Evolutionary conservation across 2,888 invertebrate genomes (phyloP).

Genomic region (Agrotis clavis): DNA sequence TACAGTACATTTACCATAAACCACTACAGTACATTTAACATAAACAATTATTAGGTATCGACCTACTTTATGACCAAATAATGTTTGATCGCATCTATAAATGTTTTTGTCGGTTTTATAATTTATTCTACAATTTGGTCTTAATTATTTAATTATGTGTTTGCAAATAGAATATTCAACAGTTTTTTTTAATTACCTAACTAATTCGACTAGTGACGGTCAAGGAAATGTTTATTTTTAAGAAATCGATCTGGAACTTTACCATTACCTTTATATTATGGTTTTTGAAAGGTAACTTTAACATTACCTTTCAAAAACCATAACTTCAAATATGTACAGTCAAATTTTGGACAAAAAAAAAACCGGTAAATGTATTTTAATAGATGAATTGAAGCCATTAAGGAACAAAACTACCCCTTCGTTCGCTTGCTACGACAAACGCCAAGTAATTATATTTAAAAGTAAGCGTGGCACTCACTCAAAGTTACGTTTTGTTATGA

Average conservation of each 20-base stretch:
- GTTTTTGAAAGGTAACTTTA: too few species aligned
- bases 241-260: neutral
- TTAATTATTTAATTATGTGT: neutral
- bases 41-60: neutral
- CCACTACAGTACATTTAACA: neutral
- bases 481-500: too few species aligned
- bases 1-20: neutral
- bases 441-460: too few species aligned
- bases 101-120: neutral
- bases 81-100: slow-evolving; percentile 1
- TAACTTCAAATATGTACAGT: neutral
- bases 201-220: neutral
- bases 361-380: neutral
- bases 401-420: too few species aligned
- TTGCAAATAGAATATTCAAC: neutral
- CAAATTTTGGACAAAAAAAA: too few species aligned
- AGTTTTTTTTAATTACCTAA: neutral
- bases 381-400: too few species aligned
- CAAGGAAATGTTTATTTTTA: neutral
- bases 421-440: too few species aligned
- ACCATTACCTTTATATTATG: too few species aligned
- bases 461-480: too few species aligned
- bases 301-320: too few species aligned
- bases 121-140: slow-evolving; percentile 3
- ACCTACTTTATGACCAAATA: neutral